Evolutionary conservation across 2,113 vertebrate species (phyloP).

Genomic region (Crotalus horridus): DNA sequence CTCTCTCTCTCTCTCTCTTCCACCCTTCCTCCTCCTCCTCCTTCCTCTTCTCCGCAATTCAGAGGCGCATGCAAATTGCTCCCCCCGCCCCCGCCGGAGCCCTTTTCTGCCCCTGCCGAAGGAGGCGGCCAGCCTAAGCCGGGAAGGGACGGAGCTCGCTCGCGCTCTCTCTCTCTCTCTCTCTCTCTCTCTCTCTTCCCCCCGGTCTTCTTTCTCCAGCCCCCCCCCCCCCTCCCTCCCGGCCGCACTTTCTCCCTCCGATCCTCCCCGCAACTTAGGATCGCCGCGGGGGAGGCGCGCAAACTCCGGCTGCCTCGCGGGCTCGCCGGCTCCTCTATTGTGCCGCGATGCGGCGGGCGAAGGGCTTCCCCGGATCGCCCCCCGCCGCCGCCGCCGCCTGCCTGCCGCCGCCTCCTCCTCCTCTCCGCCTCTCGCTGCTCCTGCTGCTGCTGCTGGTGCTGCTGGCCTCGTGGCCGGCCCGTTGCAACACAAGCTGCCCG

Average conservation of each 20-base stretch:
- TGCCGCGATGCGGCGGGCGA: not conserved
- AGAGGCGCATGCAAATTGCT: not conserved
- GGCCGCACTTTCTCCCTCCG: not conserved
- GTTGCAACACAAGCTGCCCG: slow-evolving; percentile 75
- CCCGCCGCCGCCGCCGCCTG: not conserved
- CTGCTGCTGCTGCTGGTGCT: slow-evolving; percentile 50
- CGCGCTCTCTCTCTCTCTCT: not conserved
- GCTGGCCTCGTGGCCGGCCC: slow-evolving; percentile 64
- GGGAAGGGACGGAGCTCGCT: not conserved
- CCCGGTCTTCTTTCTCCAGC: no score
- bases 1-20: not conserved
- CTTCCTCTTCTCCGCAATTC: not conserved
- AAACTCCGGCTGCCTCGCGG: not conserved
- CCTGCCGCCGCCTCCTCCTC: not conserved
- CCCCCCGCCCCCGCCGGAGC: not conserved
- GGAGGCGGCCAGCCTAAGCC: not conserved
- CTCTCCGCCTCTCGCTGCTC: not conserved
- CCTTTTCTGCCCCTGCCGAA: not conserved
- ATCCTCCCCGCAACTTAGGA: not conserved
- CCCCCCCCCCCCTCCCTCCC: not conserved
- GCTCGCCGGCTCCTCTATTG: not conserved
- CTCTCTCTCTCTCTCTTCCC: not conserved
- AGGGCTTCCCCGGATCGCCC: not conserved
- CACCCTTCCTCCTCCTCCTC: not conserved
- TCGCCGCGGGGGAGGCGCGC: not conserved